Evolutionary conservation across 2,888 invertebrate species (phyloP), one percentile per base, ranked within the genome.

Genomic region (Amblyteles armatorius): DNA sequence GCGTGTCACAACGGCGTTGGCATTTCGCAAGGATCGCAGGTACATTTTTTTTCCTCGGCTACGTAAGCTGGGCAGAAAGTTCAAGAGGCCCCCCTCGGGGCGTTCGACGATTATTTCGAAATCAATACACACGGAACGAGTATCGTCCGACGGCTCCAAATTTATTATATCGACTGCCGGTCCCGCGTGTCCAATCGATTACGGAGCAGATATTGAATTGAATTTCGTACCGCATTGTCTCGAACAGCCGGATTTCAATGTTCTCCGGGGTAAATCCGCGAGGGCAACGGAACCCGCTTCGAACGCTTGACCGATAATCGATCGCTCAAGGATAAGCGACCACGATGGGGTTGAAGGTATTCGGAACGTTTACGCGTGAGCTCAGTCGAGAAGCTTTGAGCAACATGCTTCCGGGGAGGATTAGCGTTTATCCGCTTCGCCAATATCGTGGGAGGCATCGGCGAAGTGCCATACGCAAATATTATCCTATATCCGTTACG

Each of bases 311-410:
- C 72, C 71, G 76, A 74, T 79, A 81, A 82, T 83, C 83, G 67
- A 83, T 83, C 80, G 67, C 65, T 72, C 22, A 26, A 72, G 69
- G 22, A 13, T 7, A 29, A 9, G 33, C 19, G 9, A 57, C 26
- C 50, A 36, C 26, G 63, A 26, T 22, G 55, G 36, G 40, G 29
- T 9, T 44, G 36, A 57, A 76, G 57, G 68, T 52, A 67, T 73
- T 26, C 33, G 13, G 48, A 83, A 79, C 52, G 81, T 79, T 86
- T 82, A 74, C 78, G 72, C 65, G 74, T 33, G 84, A 65, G 78
- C 63, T 86, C 78, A 84, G 68, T 26, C 13, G 48, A 26, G 79
- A 63, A 36, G 48, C 13, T 63, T 79, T 22, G 33, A 60, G 71
- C 13, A 50, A 63, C 63, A 19, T 65, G 52, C 50, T 26, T 72